Conservation (phyloP, 2,113 vertebrate genomes). For the Nasalis larvatus region DNA sequence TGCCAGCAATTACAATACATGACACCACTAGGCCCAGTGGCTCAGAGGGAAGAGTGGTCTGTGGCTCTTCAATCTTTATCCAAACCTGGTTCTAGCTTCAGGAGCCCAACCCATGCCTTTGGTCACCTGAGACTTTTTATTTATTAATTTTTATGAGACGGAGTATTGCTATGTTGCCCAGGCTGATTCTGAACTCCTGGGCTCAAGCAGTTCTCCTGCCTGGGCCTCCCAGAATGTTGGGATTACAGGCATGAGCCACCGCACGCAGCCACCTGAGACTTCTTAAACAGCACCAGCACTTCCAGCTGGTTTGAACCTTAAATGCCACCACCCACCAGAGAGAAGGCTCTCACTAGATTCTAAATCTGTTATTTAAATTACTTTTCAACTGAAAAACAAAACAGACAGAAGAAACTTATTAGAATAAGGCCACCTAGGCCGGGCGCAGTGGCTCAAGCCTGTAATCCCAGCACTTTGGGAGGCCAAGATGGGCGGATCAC, state of each 20-base stretch:
- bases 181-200: too few relatives aligned
- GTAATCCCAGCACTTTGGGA: too few relatives aligned
- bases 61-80: neutral
- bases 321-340: neutral
- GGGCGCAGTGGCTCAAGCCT: too few relatives aligned
- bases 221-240: too few relatives aligned
- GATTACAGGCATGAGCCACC: too few relatives aligned
- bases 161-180: too few relatives aligned
- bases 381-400: neutral
- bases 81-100: neutral
- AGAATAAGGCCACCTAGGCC: neutral
- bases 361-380: neutral
- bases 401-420: neutral
- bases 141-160: too few relatives aligned
- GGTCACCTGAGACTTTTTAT: constrained; percentile 3
- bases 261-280: neutral
- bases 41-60: neutral
- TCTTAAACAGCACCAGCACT: neutral
- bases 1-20: neutral
- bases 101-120: neutral
- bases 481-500: too few relatives aligned
- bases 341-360: neutral
- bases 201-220: too few relatives aligned
- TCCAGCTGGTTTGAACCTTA: neutral
- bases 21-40: neutral